These are phyloP conservation scores for Euplagia quadripunctaria DNA, from an alignment of 2,888 invertebrate genomes.

Conservation along the genomic window DNA sequence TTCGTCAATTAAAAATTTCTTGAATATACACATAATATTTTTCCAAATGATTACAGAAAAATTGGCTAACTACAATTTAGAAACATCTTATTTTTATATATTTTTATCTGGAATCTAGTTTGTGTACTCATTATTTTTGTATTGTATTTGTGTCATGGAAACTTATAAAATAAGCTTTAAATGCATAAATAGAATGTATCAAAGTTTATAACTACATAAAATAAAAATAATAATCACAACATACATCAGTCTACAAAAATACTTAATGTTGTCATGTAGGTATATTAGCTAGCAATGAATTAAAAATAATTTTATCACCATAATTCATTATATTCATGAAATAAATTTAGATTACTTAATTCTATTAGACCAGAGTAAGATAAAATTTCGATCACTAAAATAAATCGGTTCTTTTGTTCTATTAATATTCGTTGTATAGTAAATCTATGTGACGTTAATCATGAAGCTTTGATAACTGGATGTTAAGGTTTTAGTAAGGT, in stretches of 20 bases:
- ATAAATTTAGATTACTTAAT: slow-evolving; percentile 35
- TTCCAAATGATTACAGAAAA: slow-evolving; percentile 71
- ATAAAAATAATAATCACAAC: slow-evolving; percentile 55
- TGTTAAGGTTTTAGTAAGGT: slow-evolving; percentile 21
- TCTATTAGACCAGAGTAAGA: slow-evolving; percentile 14
- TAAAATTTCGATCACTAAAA: slow-evolving; percentile 36
- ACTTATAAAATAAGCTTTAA: slow-evolving; percentile 48
- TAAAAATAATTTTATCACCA: slow-evolving; percentile 55
- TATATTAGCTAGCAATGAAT: slow-evolving; percentile 48
- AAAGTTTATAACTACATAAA: slow-evolving; percentile 52
- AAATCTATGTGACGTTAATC: slow-evolving; percentile 27
- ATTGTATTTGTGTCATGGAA: slow-evolving; percentile 37
- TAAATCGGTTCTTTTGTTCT: slow-evolving; percentile 51
- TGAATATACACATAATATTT: slow-evolving; percentile 66
- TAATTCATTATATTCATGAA: slow-evolving; percentile 43
- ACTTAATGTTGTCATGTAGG: slow-evolving; percentile 37
- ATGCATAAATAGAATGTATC: slow-evolving; percentile 54
- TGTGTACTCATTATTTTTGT: slow-evolving; percentile 26
- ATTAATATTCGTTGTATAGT: slow-evolving; percentile 68
- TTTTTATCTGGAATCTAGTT: slow-evolving; percentile 27
- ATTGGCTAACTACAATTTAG: slow-evolving; percentile 81
- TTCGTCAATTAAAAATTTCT: slow-evolving; percentile 41
- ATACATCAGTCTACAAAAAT: slow-evolving; percentile 58
- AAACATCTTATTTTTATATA: slow-evolving; percentile 47
- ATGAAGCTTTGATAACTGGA: slow-evolving; percentile 32